A percentile compares a stretch with the other conserved stretches of the same genome.
phyloP scores from a whole-genome alignment of 2,888 invertebrate genomes.

The Willowsia nigromaculata region DNA sequence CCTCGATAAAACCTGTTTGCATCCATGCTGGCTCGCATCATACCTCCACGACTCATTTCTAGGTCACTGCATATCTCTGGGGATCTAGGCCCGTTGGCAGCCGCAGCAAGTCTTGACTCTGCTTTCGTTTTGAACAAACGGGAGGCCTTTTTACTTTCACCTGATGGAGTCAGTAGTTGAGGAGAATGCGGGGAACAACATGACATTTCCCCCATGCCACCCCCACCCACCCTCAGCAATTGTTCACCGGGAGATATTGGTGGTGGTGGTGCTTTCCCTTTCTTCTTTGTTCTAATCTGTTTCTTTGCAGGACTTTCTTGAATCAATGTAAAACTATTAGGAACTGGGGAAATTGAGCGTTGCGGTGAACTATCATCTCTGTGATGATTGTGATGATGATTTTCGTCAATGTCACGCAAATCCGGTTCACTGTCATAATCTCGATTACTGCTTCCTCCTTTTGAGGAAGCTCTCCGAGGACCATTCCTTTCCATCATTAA shows the following conservation, averaged over 20 bases:
- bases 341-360: slow-evolving; percentile 76
- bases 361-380: slow-evolving; percentile 65
- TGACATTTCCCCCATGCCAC: slow-evolving; percentile 25
- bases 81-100: slow-evolving; percentile 64
- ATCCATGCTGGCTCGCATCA: slow-evolving; percentile 72
- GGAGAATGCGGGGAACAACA: slow-evolving; percentile 63
- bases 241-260: slow-evolving; percentile 80
- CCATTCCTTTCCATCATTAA: slow-evolving; percentile 67
- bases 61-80: slow-evolving; percentile 69
- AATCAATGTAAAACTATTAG: slow-evolving; percentile 79
- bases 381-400: slow-evolving; percentile 38
- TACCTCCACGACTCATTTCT: slow-evolving; percentile 70
- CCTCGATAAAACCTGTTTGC: slow-evolving; percentile 70
- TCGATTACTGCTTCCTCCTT: slow-evolving; percentile 67
- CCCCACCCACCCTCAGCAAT: not conserved
- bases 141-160: slow-evolving; percentile 70
- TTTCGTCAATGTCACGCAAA: slow-evolving; percentile 80
- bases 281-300: slow-evolving; percentile 84
- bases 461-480: slow-evolving; percentile 62
- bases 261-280: slow-evolving; percentile 89
- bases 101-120: slow-evolving; percentile 82
- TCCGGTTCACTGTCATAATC: slow-evolving; percentile 89
- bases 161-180: slow-evolving; percentile 51
- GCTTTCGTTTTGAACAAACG: slow-evolving; percentile 88
- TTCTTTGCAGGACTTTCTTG: slow-evolving; percentile 82